Conservation (phyloP, 2,888 invertebrate species). For the Conistra vaccinii region DNA sequence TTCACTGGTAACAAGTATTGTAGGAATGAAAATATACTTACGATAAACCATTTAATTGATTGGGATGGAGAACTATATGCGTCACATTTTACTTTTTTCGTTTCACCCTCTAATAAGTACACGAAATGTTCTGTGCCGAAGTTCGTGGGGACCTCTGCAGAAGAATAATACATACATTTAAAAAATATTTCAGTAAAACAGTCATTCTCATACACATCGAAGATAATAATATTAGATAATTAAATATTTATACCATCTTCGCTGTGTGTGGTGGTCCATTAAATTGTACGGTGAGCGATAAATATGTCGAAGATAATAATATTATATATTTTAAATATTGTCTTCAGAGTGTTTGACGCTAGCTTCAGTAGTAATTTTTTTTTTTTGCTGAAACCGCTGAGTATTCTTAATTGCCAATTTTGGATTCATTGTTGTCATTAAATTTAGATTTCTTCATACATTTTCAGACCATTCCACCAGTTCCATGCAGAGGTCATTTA, state of each 20-base stretch:
- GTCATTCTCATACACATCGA: no score
- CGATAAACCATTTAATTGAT: constrained; percentile 56
- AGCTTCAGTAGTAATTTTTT: no score
- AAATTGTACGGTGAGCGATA: no score
- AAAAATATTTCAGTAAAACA: not conserved
- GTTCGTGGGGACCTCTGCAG: constrained; percentile 37
- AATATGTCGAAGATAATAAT: no score
- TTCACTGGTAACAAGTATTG: not conserved
- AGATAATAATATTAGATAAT: no score
- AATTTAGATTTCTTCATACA: no score
- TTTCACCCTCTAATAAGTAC: constrained; percentile 36
- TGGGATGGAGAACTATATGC: constrained; percentile 37
- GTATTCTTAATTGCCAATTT: not conserved
- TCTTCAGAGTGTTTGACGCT: no score
- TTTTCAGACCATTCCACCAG: not conserved
- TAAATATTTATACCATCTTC: no score
- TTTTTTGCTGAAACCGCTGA: no score
- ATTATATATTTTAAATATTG: no score
- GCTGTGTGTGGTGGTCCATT: no score
- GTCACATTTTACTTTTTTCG: constrained; percentile 47
- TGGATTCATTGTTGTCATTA: not conserved
- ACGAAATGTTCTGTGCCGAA: constrained; percentile 40
- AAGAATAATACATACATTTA: not conserved
- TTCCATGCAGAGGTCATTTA: not conserved
- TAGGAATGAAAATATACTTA: constrained; percentile 43